Percentiles rank a stretch among this genome's conserved stretches.
Conservation (phyloP, 2,113 vertebrate species). For the Trochalopteron elliotii region DNA sequence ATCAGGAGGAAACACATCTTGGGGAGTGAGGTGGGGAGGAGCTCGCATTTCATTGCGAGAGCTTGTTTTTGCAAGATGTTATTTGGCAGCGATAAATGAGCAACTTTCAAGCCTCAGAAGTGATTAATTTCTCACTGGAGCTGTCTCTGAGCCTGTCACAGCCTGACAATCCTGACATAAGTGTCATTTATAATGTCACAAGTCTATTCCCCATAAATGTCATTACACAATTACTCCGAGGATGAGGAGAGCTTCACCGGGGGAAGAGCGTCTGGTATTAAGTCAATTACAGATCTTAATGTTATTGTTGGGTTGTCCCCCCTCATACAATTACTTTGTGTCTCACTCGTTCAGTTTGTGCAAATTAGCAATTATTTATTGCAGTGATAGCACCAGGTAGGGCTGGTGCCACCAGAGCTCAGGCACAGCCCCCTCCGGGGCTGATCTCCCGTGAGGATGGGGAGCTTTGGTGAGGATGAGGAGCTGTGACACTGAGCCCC, state of each 20-base stretch:
- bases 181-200: conserved; percentile 80
- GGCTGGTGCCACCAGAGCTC: neutral
- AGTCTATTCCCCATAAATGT: conserved; percentile 76
- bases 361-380: conserved; percentile 73
- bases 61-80: conserved; percentile 66
- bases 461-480: neutral
- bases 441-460: neutral
- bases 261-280: conserved; percentile 43
- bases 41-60: neutral
- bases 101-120: conserved; percentile 72
- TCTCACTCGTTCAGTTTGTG: conserved; percentile 62
- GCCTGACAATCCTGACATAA: conserved; percentile 74
- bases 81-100: conserved; percentile 75
- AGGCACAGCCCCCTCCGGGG: conserved; percentile 2
- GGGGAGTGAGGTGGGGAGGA: neutral
- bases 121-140: conserved; percentile 78
- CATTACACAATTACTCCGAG: conserved; percentile 75
- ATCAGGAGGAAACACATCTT: neutral
- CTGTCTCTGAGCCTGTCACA: conserved; percentile 74
- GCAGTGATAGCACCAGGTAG: conserved; percentile 15
- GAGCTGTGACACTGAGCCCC: neutral
- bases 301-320: conserved; percentile 55
- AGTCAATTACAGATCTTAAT: conserved; percentile 59
- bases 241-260: conserved; percentile 30
- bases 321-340: conserved; percentile 34